Percentiles rank a stretch among this genome's conserved stretches.
phyloP scores from a whole-genome alignment of 2,888 invertebrate species.

The Caenorhabditis sp. region DNA sequence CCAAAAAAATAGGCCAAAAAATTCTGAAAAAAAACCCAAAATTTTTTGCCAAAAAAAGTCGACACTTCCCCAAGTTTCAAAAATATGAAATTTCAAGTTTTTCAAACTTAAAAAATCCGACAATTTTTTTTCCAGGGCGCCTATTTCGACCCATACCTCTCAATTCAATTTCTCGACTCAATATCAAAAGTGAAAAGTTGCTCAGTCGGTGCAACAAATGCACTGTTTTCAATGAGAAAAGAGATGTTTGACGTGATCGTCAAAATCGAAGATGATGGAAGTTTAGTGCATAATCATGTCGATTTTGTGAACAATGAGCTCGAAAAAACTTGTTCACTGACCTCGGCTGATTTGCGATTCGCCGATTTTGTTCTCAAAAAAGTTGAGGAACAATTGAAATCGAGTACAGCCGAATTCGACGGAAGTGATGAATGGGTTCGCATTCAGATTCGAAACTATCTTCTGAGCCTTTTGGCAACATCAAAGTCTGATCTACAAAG shows the following conservation, averaged over 20 bases:
- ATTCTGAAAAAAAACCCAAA: no score
- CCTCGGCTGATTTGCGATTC: conserved; percentile 93
- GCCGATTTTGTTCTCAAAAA: conserved; percentile 85
- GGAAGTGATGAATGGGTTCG: conserved; percentile 97
- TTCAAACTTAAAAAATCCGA: conserved; percentile 1
- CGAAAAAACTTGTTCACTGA: conserved; percentile 81
- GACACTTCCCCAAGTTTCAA: no score
- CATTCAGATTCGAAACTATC: conserved; percentile 80
- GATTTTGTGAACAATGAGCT: conserved; percentile 76
- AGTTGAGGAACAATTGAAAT: conserved; percentile 72
- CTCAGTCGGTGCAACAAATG: conserved; percentile 87
- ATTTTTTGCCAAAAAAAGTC: no score
- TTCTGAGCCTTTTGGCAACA: conserved; percentile 72
- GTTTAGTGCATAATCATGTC: conserved; percentile 81
- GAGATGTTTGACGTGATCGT: conserved; percentile 90
- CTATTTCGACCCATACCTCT: conserved; percentile 92
- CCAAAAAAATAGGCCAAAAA: no score
- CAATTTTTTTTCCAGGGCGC: conserved; percentile 81
- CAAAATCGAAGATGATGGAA: conserved; percentile 81
- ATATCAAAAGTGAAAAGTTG: conserved; percentile 74
- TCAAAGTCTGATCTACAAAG: conserved; percentile 49
- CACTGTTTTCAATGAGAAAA: conserved; percentile 93
- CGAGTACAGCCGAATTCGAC: conserved; percentile 77
- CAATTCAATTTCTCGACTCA: conserved; percentile 90
- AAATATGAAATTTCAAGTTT: no score